phyloP scores from a whole-genome alignment of 2,888 invertebrate species.

The Lycia hirtaria region DNA sequence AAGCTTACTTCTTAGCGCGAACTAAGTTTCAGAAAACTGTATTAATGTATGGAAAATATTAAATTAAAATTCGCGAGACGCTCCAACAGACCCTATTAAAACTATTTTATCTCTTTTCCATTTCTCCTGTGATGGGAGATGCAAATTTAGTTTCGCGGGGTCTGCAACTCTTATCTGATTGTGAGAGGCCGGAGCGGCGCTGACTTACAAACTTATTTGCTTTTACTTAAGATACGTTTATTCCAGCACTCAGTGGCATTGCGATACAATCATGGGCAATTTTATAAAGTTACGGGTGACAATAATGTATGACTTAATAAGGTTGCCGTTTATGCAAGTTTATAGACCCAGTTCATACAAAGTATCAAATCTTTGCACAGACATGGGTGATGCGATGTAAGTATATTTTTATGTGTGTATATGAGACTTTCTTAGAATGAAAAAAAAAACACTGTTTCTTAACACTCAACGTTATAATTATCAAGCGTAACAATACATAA shows the following conservation, averaged over 20 bases:
- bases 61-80: slow-evolving; percentile 3
- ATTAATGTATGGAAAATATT: slow-evolving; percentile 7
- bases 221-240: slow-evolving; percentile 48
- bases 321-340: too few relatives aligned
- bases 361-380: too few relatives aligned
- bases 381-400: too few relatives aligned
- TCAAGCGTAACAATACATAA: too few relatives aligned
- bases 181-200: slow-evolving; percentile 43
- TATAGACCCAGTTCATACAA: too few relatives aligned
- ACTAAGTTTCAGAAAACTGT: not conserved
- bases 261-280: slow-evolving; percentile 46
- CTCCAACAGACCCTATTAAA: slow-evolving; percentile 33
- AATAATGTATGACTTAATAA: too few relatives aligned
- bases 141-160: slow-evolving; percentile 50
- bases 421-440: too few relatives aligned
- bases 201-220: slow-evolving; percentile 58
- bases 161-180: slow-evolving; percentile 60
- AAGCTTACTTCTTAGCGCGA: not conserved
- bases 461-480: too few relatives aligned
- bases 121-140: slow-evolving; percentile 40
- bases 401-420: too few relatives aligned
- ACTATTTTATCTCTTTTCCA: slow-evolving; percentile 38
- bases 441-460: too few relatives aligned
- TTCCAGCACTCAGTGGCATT: slow-evolving; percentile 39
- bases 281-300: slow-evolving; percentile 48